A percentile compares a stretch with the other conserved stretches of the same genome.
Conservation (phyloP, 2,113 vertebrate species). For the Carettochelys insculpta region DNA sequence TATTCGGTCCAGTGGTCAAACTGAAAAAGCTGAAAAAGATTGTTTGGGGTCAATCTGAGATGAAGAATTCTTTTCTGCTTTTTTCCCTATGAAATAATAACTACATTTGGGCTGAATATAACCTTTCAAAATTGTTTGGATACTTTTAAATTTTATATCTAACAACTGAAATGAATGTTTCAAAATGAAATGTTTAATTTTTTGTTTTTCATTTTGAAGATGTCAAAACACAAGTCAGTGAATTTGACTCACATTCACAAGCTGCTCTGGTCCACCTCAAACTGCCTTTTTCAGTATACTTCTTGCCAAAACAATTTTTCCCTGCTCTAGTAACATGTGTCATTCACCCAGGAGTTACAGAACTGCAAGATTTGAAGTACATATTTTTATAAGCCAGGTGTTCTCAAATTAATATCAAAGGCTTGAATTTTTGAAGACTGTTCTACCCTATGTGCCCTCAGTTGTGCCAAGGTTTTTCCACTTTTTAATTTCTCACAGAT, state of each 20-base stretch:
- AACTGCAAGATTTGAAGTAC: background rate
- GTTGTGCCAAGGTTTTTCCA: background rate
- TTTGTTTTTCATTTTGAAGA: background rate
- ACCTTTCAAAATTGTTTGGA: background rate
- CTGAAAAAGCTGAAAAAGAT: background rate
- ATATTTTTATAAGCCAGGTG: background rate
- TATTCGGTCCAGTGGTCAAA: background rate
- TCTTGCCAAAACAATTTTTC: background rate
- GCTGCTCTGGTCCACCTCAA: background rate
- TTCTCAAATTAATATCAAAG: background rate
- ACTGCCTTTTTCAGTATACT: background rate
- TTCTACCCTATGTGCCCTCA: background rate
- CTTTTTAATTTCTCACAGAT: background rate
- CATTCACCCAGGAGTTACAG: background rate
- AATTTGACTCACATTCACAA: background rate
- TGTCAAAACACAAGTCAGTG: background rate
- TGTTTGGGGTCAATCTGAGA: background rate
- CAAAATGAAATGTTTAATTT: background rate
- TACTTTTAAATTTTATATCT: background rate
- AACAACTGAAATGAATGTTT: background rate
- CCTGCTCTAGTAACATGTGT: background rate
- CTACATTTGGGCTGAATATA: background rate
- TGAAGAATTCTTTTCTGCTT: background rate
- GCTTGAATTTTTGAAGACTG: background rate
- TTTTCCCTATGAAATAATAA: background rate